phyloP scores from a whole-genome alignment of 1,140 invertebrate genomes.

The Gonatopus flavifemur region DNA sequence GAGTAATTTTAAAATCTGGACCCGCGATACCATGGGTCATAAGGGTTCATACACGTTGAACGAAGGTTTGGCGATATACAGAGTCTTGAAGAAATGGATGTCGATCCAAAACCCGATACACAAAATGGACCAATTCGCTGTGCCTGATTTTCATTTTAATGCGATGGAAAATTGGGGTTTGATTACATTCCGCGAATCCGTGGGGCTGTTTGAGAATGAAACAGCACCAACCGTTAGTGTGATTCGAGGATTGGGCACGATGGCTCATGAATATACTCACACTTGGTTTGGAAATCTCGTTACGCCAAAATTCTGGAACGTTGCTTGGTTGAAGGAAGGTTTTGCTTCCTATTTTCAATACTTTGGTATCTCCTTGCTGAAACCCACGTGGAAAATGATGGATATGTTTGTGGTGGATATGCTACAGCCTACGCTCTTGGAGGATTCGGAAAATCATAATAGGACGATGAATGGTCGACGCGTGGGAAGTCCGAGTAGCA shows the following conservation, averaged over 20 bases:
- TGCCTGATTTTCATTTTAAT: constrained; percentile 74
- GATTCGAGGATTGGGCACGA: constrained; percentile 65
- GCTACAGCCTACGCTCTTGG: constrained; percentile 59
- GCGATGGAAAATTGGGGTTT: constrained; percentile 77
- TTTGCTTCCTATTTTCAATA: constrained; percentile 78
- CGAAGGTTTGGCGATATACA: constrained; percentile 20
- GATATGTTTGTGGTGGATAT: constrained; percentile 75
- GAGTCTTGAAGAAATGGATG: constrained; percentile 20
- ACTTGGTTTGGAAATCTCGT: constrained; percentile 81
- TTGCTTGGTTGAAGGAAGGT: constrained; percentile 83
- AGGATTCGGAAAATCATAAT: constrained; percentile 68
- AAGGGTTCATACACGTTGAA: constrained; percentile 17
- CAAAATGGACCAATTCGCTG: constrained; percentile 70
- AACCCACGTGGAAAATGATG: constrained; percentile 74
- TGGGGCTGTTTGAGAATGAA: constrained; percentile 66
- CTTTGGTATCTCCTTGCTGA: constrained; percentile 59
- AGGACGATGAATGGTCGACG: constrained; percentile 75
- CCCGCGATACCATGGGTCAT: constrained; percentile 14
- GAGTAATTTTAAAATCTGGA: constrained; percentile 25
- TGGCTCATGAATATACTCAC: constrained; percentile 84
- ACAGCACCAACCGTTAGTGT: constrained; percentile 62
- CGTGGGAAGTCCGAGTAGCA: constrained; percentile 72
- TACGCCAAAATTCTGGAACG: constrained; percentile 73
- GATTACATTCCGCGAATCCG: constrained; percentile 69
- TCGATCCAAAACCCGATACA: constrained; percentile 42